Evolutionary conservation across 2,888 invertebrate genomes (phyloP), one percentile per base, ranked within the genome.

Genomic region (Arctia plantaginis): DNA sequence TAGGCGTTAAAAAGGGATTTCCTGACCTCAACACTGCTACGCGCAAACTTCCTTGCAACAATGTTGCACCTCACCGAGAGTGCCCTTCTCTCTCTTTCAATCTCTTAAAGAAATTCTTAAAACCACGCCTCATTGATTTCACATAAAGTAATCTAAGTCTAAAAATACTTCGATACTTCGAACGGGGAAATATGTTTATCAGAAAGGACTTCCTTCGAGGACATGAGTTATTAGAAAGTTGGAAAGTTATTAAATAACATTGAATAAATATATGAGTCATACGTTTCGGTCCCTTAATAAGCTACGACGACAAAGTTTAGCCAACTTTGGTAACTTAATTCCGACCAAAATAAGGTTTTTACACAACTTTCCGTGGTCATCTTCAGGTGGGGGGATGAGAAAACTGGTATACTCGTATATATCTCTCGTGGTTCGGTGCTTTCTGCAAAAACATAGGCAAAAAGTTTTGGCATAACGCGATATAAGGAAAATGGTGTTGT

Each of bases 391-490:
- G 77, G 77, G 76, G 80, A 73, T 83, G 78, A 83, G 76, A 80
- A 85, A 85, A 85, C 77, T 77, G 82, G 81, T 66, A 79, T 86
- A 85, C 77, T 77, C 82, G 81, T 66, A 79, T 86, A 90, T 90
- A 90, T 91, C 88, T 89, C 89, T 86, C 79, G 59, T 86, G 89
- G 86, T 86, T 85, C 89, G 80, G 81, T 90, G 89, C 84, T 82
- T 78, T 72, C 85, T 75, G 82, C 85, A 90, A 92, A 92, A 92
- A 92, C 90, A 91, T 84, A 85, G 84, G 83, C 85, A 87, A 90
- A 90, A 92, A 92, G 83, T 90, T 92, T 88, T 89, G 86, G 88
- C 88, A 87, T 88, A 87, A 85, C 84, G 78, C 80, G 81, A 84
- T 86, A 87, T 87, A 84, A 91, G 90, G 90, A 90, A 90, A 91